A percentile compares a stretch with the other conserved stretches of the same genome.
phyloP scores from a whole-genome alignment of 2,113 vertebrate species.

The Aegypius monachus region DNA sequence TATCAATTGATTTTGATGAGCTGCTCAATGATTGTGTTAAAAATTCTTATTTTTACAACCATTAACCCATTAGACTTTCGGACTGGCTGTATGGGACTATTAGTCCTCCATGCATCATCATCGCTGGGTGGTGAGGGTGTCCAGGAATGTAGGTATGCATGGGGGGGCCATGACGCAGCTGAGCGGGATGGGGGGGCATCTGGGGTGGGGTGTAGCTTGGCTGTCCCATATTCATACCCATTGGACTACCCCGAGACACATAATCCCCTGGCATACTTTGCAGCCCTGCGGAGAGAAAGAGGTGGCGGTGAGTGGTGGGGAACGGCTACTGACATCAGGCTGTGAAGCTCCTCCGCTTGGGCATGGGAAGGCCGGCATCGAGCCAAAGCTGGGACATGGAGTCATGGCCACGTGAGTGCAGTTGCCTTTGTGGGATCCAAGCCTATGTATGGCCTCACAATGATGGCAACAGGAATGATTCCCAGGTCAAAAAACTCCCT shows the following conservation, averaged over 20 bases:
- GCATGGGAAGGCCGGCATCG: fast-evolving
- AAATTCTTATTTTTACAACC: background rate
- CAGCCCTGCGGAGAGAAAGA: conserved; percentile 81
- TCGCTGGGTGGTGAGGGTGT: conserved; percentile 86
- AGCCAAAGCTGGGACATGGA: fast-evolving
- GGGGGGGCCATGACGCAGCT: conserved; percentile 84
- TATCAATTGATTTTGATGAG: background rate
- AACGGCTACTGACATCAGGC: fast-evolving
- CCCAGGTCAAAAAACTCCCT: too few species aligned
- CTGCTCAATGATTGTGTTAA: background rate
- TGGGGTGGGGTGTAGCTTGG: conserved; percentile 82
- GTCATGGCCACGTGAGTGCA: fast-evolving
- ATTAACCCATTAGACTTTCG: too few species aligned
- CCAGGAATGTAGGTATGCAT: conserved; percentile 90
- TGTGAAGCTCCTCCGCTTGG: fast-evolving
- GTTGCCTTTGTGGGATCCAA: background rate
- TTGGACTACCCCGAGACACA: conserved; percentile 88
- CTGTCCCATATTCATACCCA: conserved; percentile 87
- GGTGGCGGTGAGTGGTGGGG: background rate
- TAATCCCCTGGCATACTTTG: conserved; percentile 90
- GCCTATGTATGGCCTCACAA: fast-evolving
- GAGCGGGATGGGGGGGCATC: conserved; percentile 84
- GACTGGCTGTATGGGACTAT: too few species aligned
- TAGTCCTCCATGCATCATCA: conserved; percentile 89
- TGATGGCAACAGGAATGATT: fast-evolving